Evolutionary conservation across 1,140 invertebrate species (phyloP).

Genomic region (Steinernema khuongi): DNA sequence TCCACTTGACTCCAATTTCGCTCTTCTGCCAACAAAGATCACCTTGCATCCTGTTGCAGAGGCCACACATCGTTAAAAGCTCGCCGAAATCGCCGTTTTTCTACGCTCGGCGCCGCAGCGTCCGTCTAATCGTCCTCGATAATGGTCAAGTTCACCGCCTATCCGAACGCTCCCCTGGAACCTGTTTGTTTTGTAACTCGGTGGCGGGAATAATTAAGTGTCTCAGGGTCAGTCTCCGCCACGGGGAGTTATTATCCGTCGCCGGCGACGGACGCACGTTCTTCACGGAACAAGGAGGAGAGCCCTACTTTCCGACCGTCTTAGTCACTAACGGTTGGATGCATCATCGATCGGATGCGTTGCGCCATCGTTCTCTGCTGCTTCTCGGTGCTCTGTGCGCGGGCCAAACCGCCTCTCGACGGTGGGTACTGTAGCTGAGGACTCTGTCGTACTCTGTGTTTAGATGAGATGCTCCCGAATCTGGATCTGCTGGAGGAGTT

Average conservation of each 20-base stretch:
- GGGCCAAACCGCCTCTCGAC: background rate
- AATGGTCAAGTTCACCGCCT: background rate
- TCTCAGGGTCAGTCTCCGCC: background rate
- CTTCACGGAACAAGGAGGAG: constrained; percentile 7
- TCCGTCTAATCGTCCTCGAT: too few species aligned
- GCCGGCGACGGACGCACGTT: background rate
- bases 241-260: constrained; percentile 15
- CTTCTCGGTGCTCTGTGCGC: background rate
- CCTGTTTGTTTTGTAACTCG: constrained; percentile 15
- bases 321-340: constrained; percentile 16
- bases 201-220: constrained; percentile 12
- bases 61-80: too few species aligned
- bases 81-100: too few species aligned
- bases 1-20: too few species aligned
- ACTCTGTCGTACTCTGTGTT: constrained; percentile 15
- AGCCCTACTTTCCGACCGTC: constrained; percentile 9
- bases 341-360: constrained; percentile 12
- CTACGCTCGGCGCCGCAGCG: too few species aligned
- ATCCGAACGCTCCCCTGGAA: background rate
- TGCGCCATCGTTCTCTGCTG: background rate
- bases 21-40: too few species aligned
- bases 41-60: too few species aligned
- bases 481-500: constrained; percentile 37
- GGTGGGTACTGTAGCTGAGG: background rate
- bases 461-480: constrained; percentile 25